Percentiles rank a stretch among this genome's conserved stretches.
phyloP scores from a whole-genome alignment of 2,797 vertebrate genomes.

The Gephyroberyx darwinii region DNA sequence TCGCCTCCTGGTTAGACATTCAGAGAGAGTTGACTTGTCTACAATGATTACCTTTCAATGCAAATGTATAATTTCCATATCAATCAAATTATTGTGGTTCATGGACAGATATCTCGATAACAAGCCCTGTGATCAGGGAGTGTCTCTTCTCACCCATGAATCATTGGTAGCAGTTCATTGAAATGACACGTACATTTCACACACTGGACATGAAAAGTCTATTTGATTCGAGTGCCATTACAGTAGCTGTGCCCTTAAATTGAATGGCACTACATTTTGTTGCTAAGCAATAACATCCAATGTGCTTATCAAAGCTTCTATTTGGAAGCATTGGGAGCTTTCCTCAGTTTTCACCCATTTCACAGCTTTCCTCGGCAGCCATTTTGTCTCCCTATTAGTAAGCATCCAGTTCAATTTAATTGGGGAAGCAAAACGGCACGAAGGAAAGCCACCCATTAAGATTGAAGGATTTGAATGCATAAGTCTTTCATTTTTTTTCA shows the following conservation, averaged over 20 bases:
- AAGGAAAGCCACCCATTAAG: neutral
- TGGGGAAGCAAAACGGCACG: neutral
- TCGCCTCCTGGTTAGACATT: neutral
- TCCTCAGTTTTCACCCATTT: constrained; percentile 18
- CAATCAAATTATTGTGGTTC: neutral
- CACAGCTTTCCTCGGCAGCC: neutral
- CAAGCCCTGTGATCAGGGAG: neutral
- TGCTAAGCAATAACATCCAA: neutral
- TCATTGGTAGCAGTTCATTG: neutral
- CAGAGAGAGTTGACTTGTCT: neutral
- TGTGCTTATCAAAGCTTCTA: neutral
- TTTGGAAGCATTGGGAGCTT: neutral
- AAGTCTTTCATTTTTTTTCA: neutral
- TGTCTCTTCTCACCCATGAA: neutral
- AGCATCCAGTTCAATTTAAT: neutral
- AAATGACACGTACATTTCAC: neutral
- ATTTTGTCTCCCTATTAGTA: constrained; percentile 4
- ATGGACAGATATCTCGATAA: neutral
- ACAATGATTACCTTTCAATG: neutral
- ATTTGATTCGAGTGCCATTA: neutral
- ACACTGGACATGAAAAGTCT: no score
- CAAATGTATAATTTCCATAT: neutral
- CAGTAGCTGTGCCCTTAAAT: neutral
- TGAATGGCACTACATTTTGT: neutral
- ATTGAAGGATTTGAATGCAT: neutral